Conservation (phyloP, 2,113 vertebrate genomes). For the Oxygymnocypris stewartii region DNA sequence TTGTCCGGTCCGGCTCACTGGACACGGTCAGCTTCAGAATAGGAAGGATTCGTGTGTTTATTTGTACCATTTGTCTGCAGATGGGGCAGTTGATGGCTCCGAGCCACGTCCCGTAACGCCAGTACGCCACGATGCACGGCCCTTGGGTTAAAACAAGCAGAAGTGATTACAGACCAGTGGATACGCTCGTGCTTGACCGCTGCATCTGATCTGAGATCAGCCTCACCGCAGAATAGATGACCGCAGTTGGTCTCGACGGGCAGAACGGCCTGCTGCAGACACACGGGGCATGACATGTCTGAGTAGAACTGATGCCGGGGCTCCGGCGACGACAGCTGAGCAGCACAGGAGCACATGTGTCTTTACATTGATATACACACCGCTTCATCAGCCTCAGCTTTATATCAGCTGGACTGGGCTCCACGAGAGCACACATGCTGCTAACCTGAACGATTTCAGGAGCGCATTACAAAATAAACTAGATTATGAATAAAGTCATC, state of each 20-base stretch:
- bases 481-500: too few species aligned
- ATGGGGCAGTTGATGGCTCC: slow-evolving; percentile 95
- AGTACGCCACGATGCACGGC: slow-evolving; percentile 91
- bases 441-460: too few species aligned
- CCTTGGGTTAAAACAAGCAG: background rate
- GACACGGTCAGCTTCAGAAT: too few species aligned
- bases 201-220: background rate
- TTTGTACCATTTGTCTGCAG: slow-evolving; percentile 92
- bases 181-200: background rate
- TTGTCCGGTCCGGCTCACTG: too few species aligned
- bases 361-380: too few species aligned
- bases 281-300: slow-evolving; percentile 96
- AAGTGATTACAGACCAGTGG: background rate
- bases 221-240: background rate
- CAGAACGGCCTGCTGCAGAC: slow-evolving; percentile 76
- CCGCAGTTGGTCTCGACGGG: background rate
- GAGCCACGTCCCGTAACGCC: slow-evolving; percentile 94
- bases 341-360: too few species aligned
- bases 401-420: too few species aligned
- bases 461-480: too few species aligned
- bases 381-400: too few species aligned
- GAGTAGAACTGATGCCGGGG: slow-evolving; percentile 89
- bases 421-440: too few species aligned
- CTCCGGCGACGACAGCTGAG: slow-evolving; percentile 75
- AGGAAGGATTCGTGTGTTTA: too few species aligned